These are phyloP conservation scores for Sebastiscus albofasciatus DNA, from an alignment of 2,797 vertebrate genomes.

Conservation along the genomic window DNA sequence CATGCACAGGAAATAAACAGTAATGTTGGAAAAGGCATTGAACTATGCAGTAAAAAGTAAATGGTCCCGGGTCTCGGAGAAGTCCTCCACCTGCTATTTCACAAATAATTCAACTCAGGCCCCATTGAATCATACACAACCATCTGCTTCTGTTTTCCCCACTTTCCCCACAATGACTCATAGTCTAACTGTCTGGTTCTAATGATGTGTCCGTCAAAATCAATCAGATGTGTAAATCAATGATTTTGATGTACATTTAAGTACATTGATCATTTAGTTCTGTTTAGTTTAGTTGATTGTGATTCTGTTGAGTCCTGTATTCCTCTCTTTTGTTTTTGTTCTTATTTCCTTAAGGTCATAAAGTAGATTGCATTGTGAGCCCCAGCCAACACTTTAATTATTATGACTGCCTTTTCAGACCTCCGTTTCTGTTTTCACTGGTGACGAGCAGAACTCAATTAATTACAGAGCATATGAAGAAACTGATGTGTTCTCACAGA, in stretches of 20 bases:
- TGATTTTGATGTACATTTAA: neutral
- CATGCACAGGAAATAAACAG: slow-evolving; percentile 6
- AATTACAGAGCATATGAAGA: neutral
- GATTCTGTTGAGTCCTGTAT: neutral
- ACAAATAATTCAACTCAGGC: neutral
- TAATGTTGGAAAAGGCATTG: neutral
- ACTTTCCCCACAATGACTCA: slow-evolving; percentile 5
- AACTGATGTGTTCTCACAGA: neutral
- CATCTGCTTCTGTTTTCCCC: slow-evolving; percentile 36
- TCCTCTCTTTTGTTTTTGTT: neutral
- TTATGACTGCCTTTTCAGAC: neutral
- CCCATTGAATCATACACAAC: slow-evolving; percentile 10
- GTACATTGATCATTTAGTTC: neutral
- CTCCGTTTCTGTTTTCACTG: neutral
- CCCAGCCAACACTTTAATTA: neutral
- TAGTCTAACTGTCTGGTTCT: neutral
- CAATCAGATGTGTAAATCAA: neutral
- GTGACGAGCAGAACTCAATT: neutral
- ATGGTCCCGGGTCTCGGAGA: neutral
- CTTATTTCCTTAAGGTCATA: neutral
- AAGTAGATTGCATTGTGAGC: neutral
- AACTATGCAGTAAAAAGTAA: slow-evolving; percentile 34
- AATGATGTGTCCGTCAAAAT: neutral
- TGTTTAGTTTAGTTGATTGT: neutral
- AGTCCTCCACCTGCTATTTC: slow-evolving; percentile 24